phyloP scores from a whole-genome alignment of 1,140 invertebrate genomes.

The Diachasma alloeum region DNA sequence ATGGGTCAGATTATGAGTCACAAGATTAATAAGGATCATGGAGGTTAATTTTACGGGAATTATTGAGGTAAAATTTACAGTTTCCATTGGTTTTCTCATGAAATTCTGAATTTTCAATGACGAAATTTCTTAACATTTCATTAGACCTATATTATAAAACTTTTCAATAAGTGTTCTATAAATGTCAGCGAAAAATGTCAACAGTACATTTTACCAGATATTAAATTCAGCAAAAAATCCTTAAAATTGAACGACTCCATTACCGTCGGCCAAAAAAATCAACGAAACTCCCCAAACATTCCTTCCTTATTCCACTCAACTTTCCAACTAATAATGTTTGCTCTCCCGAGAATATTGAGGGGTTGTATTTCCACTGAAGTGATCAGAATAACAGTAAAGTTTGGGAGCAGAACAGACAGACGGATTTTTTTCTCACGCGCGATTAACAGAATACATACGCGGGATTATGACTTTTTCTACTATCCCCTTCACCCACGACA shows the following conservation, averaged over 20 bases:
- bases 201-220: no score
- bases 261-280: no score
- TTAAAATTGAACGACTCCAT: not conserved
- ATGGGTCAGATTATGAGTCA: no score
- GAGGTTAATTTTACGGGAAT: no score
- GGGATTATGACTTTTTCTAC: not conserved
- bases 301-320: not conserved
- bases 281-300: not conserved
- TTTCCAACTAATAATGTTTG: not conserved
- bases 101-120: no score
- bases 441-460: not conserved
- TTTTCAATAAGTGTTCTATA: no score
- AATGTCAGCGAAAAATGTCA: no score
- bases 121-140: no score
- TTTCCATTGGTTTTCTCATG: no score
- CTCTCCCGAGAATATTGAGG: not conserved
- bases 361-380: not conserved
- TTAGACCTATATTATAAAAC: no score
- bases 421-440: not conserved
- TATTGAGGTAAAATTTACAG: no score
- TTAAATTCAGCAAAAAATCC: not conserved
- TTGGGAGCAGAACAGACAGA: not conserved
- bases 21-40: no score
- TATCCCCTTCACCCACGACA: not conserved
- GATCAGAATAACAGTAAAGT: not conserved